Evolutionary conservation across 2,888 invertebrate species (phyloP).

Genomic region (Dascillus cervinus): DNA sequence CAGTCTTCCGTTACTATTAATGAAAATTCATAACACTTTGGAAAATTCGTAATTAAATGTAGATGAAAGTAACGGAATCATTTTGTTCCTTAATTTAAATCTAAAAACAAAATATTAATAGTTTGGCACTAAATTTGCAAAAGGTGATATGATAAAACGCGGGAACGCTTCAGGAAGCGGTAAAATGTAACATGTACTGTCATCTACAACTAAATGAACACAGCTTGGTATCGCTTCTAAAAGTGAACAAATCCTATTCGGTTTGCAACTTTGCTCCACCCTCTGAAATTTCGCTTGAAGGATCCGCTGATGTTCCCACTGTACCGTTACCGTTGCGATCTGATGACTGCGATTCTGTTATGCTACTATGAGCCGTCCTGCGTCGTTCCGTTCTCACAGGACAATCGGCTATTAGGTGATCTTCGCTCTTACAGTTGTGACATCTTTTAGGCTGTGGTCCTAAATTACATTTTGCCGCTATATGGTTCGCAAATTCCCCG

Average conservation of each 20-base stretch:
- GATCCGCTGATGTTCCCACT: constrained; percentile 10
- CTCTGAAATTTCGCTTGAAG: constrained; percentile 19
- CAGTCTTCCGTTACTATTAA: too few relatives aligned
- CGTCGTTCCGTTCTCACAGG: constrained; percentile 49
- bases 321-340: constrained; percentile 27
- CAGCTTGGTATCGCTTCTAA: constrained; percentile 13
- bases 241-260: constrained; percentile 9
- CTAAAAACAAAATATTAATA: too few relatives aligned
- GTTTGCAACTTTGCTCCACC: constrained; percentile 8
- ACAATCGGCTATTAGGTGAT: constrained; percentile 86
- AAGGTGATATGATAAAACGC: too few relatives aligned
- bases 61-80: too few relatives aligned
- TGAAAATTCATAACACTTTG: too few relatives aligned
- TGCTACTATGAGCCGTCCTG: constrained; percentile 14
- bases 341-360: constrained; percentile 14
- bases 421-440: constrained; percentile 81
- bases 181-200: constrained; percentile 10
- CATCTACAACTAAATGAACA: constrained; percentile 16
- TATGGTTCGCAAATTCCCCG: constrained; percentile 87
- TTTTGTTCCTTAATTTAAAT: too few relatives aligned
- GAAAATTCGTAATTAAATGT: too few relatives aligned
- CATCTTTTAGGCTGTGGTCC: constrained; percentile 88
- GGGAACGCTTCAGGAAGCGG: too few relatives aligned
- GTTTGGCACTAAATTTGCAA: too few relatives aligned
- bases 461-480: constrained; percentile 81